Evolutionary conservation across 2,797 vertebrate species (phyloP).

Genomic region (Rousettus madagascariensis): DNA sequence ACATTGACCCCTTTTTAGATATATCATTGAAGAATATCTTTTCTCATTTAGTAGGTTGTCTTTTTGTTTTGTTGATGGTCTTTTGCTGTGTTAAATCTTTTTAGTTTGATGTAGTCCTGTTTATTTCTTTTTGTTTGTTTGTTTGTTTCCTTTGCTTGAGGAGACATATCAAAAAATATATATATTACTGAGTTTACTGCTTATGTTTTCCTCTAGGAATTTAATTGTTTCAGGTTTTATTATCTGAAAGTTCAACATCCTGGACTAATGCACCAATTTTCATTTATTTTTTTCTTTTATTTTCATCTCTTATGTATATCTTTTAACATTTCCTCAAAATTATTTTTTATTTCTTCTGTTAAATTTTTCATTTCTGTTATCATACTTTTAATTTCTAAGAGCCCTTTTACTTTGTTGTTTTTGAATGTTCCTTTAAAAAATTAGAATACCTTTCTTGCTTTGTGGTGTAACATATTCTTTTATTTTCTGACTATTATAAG

Average conservation of each 20-base stretch:
- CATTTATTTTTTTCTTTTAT: background rate
- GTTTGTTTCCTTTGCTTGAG: no score
- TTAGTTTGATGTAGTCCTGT: no score
- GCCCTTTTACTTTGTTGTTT: background rate
- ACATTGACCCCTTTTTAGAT: no score
- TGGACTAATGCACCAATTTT: background rate
- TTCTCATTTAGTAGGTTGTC: no score
- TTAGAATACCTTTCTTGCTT: background rate
- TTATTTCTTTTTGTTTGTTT: no score
- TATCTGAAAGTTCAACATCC: constrained; percentile 30
- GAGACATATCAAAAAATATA: no score
- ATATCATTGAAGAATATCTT: no score
- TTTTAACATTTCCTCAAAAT: constrained; percentile 19
- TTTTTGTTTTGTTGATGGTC: no score
- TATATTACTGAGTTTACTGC: no score
- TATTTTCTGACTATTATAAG: background rate
- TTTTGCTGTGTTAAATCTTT: no score
- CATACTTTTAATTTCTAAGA: background rate
- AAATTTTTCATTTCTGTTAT: background rate
- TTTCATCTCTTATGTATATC: background rate
- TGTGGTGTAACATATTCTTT: background rate
- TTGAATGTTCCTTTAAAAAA: background rate
- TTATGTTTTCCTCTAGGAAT: no score
- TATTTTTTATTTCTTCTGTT: background rate
- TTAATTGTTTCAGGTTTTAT: background rate